Evolutionary conservation across 2,888 invertebrate genomes (phyloP).

Genomic region (Callinectes sapidus): DNA sequence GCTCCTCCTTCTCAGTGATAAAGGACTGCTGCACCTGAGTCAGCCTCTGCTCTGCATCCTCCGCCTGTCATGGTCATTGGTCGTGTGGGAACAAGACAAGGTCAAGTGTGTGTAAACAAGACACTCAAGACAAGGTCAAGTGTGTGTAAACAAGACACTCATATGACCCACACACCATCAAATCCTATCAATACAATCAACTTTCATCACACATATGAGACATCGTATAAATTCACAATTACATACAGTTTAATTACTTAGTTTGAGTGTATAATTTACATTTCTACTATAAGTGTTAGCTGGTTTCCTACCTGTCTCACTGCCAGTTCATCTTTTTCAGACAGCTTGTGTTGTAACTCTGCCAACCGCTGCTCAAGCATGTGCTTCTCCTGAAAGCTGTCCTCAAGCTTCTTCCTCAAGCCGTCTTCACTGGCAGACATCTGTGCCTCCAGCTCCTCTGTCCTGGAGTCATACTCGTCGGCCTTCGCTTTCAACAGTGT

Average conservation of each 20-base stretch:
- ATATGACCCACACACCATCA: neutral
- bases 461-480: slow-evolving; percentile 45
- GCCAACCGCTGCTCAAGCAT: slow-evolving; percentile 34
- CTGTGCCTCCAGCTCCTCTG: slow-evolving; percentile 41
- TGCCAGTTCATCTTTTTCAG: slow-evolving; percentile 46
- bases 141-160: neutral
- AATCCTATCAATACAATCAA: neutral
- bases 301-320: slow-evolving; percentile 53
- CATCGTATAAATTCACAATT: neutral
- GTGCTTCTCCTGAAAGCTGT: slow-evolving; percentile 55
- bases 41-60: slow-evolving; percentile 52
- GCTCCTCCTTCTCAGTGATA: slow-evolving; percentile 38
- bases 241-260: neutral
- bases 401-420: slow-evolving; percentile 31
- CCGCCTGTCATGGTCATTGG: slow-evolving; percentile 13
- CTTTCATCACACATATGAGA: neutral
- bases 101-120: neutral
- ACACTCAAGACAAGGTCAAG: neutral
- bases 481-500: slow-evolving; percentile 32
- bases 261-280: neutral
- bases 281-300: neutral
- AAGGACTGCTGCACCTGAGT: slow-evolving; percentile 20
- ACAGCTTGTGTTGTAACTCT: slow-evolving; percentile 2
- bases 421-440: slow-evolving; percentile 23
- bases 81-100: neutral